These are phyloP conservation scores for Muricea muricata DNA, from an alignment of 92 coral and sea anemone genomes.

Conservation along the genomic window DNA sequence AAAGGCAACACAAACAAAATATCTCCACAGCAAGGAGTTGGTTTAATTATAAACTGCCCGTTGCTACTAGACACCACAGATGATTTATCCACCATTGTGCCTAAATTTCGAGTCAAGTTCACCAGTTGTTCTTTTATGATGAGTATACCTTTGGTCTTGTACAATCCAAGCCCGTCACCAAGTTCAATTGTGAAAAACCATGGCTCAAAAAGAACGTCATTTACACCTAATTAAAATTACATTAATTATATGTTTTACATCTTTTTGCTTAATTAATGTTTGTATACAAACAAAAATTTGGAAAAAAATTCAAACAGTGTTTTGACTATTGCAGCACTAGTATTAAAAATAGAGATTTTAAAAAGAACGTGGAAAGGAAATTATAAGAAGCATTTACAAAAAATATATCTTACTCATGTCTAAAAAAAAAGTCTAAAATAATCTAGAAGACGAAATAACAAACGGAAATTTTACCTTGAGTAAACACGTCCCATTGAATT, in stretches of 20 bases:
- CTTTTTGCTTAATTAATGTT: too few relatives aligned
- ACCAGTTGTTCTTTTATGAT: slow-evolving; percentile 75
- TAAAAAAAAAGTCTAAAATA: too few relatives aligned
- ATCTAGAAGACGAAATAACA: too few relatives aligned
- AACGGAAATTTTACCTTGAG: slow-evolving; percentile 22
- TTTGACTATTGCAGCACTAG: too few relatives aligned
- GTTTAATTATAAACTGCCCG: slow-evolving; percentile 57
- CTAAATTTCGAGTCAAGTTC: slow-evolving; percentile 70
- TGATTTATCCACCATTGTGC: slow-evolving; percentile 55
- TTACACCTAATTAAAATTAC: neutral
- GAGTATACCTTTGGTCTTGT: slow-evolving; percentile 77
- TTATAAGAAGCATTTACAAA: too few relatives aligned
- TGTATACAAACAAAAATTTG: too few relatives aligned
- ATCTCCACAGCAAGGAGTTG: slow-evolving; percentile 78
- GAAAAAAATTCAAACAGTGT: too few relatives aligned
- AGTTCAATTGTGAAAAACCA: slow-evolving; percentile 81
- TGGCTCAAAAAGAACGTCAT: slow-evolving; percentile 55
- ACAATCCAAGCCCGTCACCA: slow-evolving; percentile 79
- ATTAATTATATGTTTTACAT: too few relatives aligned
- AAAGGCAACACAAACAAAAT: slow-evolving; percentile 75
- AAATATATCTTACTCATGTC: too few relatives aligned
- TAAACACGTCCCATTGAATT: slow-evolving; percentile 14
- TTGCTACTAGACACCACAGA: neutral
- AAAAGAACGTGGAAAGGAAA: too few relatives aligned
- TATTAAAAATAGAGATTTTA: too few relatives aligned